A percentile compares a stretch with the other conserved stretches of the same genome.
Evolutionary conservation across 2,113 vertebrate species (phyloP).

Genomic region (Stictonetta naevosa): DNA sequence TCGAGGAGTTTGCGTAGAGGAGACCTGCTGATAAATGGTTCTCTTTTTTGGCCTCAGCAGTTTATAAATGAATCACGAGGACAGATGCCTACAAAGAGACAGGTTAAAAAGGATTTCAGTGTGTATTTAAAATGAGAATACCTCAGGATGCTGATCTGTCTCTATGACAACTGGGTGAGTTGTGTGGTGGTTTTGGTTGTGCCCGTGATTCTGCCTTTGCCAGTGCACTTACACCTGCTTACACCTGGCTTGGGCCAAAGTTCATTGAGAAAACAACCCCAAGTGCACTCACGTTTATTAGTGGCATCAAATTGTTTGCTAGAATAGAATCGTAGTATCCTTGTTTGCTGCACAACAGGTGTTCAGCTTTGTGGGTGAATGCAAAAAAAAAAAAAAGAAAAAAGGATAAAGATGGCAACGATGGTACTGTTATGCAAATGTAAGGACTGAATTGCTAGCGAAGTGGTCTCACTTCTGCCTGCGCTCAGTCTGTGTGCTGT

Average conservation of each 20-base stretch:
- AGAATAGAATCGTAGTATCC: not conserved
- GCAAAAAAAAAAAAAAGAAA: not conserved
- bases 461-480: not conserved
- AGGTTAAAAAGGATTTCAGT: constrained; percentile 52
- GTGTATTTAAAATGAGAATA: constrained; percentile 45
- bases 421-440: not conserved
- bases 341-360: not conserved
- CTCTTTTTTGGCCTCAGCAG: constrained; percentile 33
- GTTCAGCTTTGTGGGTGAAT: not conserved
- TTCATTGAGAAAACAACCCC: not conserved
- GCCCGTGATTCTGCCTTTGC: not conserved
- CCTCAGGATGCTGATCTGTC: constrained; percentile 30
- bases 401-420: not conserved
- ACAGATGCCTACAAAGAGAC: constrained; percentile 44
- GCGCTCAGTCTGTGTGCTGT: not conserved
- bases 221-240: not conserved
- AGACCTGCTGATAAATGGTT: constrained; percentile 54
- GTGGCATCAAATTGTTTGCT: not conserved
- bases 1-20: constrained; percentile 26
- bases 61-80: constrained; percentile 53
- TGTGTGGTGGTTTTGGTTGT: not conserved
- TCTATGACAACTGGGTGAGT: constrained; percentile 59
- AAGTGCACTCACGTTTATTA: not conserved
- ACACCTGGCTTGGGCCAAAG: not conserved
- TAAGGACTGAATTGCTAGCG: not conserved